These are phyloP conservation scores for Apolygus lucorum DNA, from an alignment of 1,140 invertebrate species.

Conservation along the genomic window DNA sequence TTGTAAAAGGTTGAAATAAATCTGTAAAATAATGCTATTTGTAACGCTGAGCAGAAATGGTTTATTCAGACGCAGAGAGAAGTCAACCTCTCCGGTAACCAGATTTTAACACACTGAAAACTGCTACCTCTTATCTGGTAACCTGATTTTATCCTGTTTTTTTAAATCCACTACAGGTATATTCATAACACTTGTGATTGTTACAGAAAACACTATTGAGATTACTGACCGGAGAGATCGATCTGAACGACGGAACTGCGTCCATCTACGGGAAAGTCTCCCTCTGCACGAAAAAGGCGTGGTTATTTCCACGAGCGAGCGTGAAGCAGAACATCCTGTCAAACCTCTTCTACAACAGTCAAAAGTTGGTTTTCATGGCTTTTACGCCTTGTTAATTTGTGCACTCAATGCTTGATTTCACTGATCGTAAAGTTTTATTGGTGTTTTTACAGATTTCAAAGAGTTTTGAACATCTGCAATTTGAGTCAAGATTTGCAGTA, in stretches of 20 bases:
- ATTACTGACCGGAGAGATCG: neutral
- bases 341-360: neutral
- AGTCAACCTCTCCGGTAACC: too few relatives aligned
- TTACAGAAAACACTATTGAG: constrained; percentile 6
- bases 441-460: neutral
- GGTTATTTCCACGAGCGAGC: constrained; percentile 3
- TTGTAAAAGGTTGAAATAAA: too few relatives aligned
- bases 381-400: too few relatives aligned
- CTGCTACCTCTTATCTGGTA: neutral
- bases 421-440: neutral
- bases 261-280: neutral
- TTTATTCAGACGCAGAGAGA: too few relatives aligned
- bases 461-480: constrained; percentile 3
- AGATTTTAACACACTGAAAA: neutral
- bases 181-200: neutral
- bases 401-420: neutral
- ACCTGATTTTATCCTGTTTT: neutral
- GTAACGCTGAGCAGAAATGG: too few relatives aligned
- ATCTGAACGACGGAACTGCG: neutral
- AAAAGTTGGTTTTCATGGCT: neutral
- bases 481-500: neutral
- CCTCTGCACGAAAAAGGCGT: neutral
- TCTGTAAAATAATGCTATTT: too few relatives aligned
- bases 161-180: too few relatives aligned
- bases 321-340: neutral